A percentile compares a stretch with the other conserved stretches of the same genome.
Conservation (phyloP, 2,888 invertebrate genomes). For the Lutraria lutraria region DNA sequence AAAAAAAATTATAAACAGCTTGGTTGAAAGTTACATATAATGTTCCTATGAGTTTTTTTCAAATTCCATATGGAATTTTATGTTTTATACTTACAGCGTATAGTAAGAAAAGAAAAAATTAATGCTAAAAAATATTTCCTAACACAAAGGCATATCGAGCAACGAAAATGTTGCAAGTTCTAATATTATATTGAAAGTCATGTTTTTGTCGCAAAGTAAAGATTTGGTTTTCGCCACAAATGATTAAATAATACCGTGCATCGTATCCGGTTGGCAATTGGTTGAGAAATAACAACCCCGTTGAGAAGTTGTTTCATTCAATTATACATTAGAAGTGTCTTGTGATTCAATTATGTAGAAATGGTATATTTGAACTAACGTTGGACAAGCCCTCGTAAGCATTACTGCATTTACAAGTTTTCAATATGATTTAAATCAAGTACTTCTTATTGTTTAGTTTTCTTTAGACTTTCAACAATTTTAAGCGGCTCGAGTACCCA, state of each 20-base stretch:
- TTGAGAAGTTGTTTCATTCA: conserved; percentile 17
- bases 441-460: conserved; percentile 8
- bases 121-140: no score
- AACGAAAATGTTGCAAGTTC: no score
- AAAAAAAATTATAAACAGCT: no score
- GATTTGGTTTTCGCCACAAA: conserved; percentile 4
- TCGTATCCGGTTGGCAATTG: neutral
- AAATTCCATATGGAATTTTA: no score
- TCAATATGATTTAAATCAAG: conserved; percentile 33
- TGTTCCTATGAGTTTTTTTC: no score
- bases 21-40: no score
- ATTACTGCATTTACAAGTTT: neutral
- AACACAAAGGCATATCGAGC: no score
- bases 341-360: neutral
- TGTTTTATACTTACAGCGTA: no score
- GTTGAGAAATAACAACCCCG: neutral
- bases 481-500: conserved; percentile 9
- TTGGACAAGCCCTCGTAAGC: conserved; percentile 3
- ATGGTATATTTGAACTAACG: neutral
- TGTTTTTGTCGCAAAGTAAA: neutral
- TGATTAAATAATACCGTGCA: neutral
- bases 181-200: no score
- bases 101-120: no score
- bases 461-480: neutral
- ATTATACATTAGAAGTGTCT: conserved; percentile 1